Conservation (phyloP, 2,113 vertebrate species). For the Amphilophus citrinellus region DNA sequence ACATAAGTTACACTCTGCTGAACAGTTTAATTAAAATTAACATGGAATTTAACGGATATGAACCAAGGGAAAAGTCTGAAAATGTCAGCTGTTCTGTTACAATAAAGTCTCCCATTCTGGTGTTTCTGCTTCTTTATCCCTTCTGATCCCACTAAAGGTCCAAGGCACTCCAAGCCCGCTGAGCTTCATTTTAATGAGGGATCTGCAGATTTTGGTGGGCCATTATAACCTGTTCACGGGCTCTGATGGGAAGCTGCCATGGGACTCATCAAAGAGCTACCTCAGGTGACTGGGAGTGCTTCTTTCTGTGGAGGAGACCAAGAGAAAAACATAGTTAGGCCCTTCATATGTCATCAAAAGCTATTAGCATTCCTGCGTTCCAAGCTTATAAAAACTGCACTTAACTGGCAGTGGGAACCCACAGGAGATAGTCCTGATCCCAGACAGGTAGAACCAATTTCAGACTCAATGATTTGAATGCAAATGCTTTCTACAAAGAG, state of each 20-base stretch:
- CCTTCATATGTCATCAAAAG: slow-evolving; percentile 58
- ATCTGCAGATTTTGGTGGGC: slow-evolving; percentile 36
- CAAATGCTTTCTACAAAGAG: slow-evolving; percentile 77
- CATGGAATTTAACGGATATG: slow-evolving; percentile 15
- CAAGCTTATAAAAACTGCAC: slow-evolving; percentile 71
- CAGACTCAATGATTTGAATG: slow-evolving; percentile 82
- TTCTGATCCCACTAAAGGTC: slow-evolving; percentile 7
- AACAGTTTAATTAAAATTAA: slow-evolving; percentile 38
- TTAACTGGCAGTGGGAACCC: slow-evolving; percentile 68
- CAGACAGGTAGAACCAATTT: slow-evolving; percentile 82
- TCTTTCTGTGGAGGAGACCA: slow-evolving; percentile 25
- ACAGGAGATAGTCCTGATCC: slow-evolving; percentile 75
- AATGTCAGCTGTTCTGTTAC: slow-evolving; percentile 15
- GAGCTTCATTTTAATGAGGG: slow-evolving; percentile 35
- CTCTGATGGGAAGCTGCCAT: slow-evolving; percentile 44
- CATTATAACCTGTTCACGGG: slow-evolving; percentile 48
- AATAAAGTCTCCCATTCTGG: slow-evolving; percentile 14
- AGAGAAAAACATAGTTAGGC: slow-evolving; percentile 52
- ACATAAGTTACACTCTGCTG: slow-evolving; percentile 9
- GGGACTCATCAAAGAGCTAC: slow-evolving; percentile 36
- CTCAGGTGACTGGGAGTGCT: slow-evolving; percentile 16
- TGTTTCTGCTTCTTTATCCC: slow-evolving; percentile 4
- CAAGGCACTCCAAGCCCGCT: neutral
- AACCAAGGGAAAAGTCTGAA: slow-evolving; percentile 24
- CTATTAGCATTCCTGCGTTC: slow-evolving; percentile 74